phyloP scores from a whole-genome alignment of 2,113 vertebrate genomes.

The Lophura nycthemera region DNA sequence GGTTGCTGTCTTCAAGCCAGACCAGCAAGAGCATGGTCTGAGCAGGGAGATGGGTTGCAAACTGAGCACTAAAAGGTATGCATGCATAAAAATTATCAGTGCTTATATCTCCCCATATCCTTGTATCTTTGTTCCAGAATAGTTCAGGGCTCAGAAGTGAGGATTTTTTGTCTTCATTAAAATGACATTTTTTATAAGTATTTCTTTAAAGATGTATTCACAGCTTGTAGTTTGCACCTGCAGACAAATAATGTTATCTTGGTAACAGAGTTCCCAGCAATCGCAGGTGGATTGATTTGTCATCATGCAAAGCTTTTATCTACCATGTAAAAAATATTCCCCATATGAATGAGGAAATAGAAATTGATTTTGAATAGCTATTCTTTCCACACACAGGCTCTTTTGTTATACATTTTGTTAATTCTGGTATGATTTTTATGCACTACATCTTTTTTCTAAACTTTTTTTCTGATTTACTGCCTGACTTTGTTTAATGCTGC shows the following conservation, averaged over 20 bases:
- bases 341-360: background rate
- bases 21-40: background rate
- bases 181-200: background rate
- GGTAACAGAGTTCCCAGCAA: background rate
- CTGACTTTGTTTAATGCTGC: conserved; percentile 65
- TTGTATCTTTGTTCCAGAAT: background rate
- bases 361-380: conserved; percentile 31
- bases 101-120: background rate
- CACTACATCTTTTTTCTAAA: conserved; percentile 73
- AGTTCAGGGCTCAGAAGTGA: background rate
- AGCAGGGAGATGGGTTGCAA: background rate
- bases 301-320: conserved; percentile 14
- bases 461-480: conserved; percentile 65
- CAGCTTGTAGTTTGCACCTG: background rate
- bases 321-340: background rate
- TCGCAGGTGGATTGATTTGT: background rate
- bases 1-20: background rate
- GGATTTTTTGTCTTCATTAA: background rate
- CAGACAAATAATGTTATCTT: background rate
- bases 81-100: background rate
- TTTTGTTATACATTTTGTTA: conserved; percentile 76
- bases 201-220: background rate
- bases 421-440: conserved; percentile 76
- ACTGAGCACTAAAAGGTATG: background rate
- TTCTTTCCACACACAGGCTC: conserved; percentile 50